phyloP scores from a whole-genome alignment of 2,113 vertebrate genomes.

The Halichoerus grypus region DNA sequence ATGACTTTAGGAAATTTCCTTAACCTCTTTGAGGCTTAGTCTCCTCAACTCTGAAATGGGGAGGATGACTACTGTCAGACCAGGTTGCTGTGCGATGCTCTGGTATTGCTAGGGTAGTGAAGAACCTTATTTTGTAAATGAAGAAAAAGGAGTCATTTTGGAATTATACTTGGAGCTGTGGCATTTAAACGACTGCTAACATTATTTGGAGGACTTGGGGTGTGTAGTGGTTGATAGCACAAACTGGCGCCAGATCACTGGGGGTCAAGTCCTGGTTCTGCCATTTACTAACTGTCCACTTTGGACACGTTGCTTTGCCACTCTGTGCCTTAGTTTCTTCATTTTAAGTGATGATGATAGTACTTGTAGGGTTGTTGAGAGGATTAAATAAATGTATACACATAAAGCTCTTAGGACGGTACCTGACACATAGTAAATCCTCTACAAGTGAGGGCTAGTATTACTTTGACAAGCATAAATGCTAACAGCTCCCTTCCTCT shows the following conservation, averaged over 20 bases:
- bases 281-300: background rate
- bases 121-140: background rate
- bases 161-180: background rate
- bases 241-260: background rate
- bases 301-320: background rate
- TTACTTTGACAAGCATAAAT: background rate
- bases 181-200: background rate
- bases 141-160: background rate
- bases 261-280: background rate
- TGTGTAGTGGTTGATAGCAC: background rate
- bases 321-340: background rate
- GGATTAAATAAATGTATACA: background rate
- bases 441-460: background rate
- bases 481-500: background rate
- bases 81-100: background rate
- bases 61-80: background rate
- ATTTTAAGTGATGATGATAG: background rate
- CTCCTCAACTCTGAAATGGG: background rate
- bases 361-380: background rate
- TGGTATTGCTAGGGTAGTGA: background rate
- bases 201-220: background rate
- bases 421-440: background rate
- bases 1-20: background rate
- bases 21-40: background rate
- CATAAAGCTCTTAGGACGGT: background rate